Conservation (phyloP, 2,888 invertebrate genomes). For the Rapana venosa region DNA sequence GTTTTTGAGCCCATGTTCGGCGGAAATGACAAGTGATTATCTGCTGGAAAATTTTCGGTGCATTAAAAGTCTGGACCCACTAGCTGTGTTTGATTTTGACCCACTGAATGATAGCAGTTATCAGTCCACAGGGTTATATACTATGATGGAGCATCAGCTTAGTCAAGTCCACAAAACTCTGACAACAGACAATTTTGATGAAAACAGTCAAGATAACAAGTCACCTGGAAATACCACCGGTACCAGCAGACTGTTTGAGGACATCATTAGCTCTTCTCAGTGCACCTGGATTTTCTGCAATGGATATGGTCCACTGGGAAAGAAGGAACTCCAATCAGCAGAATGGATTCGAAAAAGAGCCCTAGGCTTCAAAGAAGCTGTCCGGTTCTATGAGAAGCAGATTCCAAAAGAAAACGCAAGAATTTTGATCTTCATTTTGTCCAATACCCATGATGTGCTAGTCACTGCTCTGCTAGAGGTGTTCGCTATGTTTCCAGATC, state of each 20-base stretch:
- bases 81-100: slow-evolving; percentile 59
- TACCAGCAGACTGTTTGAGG: background rate
- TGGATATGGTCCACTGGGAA: slow-evolving; percentile 55
- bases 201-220: background rate
- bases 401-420: background rate
- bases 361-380: background rate
- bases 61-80: slow-evolving; percentile 51
- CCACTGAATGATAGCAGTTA: slow-evolving; percentile 19
- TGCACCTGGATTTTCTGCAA: slow-evolving; percentile 61
- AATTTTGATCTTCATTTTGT: background rate
- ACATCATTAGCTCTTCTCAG: background rate
- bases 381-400: background rate
- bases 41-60: slow-evolving; percentile 48
- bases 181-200: slow-evolving; percentile 58
- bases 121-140: slow-evolving; percentile 48
- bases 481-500: slow-evolving; percentile 53
- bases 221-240: background rate
- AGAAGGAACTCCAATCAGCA: slow-evolving; percentile 42
- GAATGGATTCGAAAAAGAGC: slow-evolving; percentile 57
- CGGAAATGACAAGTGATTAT: slow-evolving; percentile 44
- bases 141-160: slow-evolving; percentile 45
- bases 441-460: background rate
- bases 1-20: slow-evolving; percentile 51
- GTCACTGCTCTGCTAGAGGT: background rate
- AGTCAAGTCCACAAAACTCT: slow-evolving; percentile 51